A percentile compares a stretch with the other conserved stretches of the same genome.
Conservation (phyloP, 1,140 invertebrate species). For the Caerostris darwini region DNA sequence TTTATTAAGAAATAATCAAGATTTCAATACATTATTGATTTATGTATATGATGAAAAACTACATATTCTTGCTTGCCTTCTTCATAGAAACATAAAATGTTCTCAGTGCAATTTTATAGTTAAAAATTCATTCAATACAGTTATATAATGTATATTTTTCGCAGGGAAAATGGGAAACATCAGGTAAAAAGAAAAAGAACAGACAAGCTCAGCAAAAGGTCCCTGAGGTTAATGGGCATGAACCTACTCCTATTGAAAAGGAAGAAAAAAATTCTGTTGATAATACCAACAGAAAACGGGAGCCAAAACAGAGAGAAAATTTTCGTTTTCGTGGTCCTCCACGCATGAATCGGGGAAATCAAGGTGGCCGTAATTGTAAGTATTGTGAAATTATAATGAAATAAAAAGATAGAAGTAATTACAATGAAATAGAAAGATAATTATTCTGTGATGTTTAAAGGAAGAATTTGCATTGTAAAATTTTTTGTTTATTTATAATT, state of each 20-base stretch:
- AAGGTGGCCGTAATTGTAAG: slow-evolving; percentile 73
- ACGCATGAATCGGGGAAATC: slow-evolving; percentile 67
- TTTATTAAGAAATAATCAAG: no score
- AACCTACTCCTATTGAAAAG: slow-evolving; percentile 74
- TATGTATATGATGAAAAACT: no score
- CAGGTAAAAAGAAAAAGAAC: slow-evolving; percentile 93
- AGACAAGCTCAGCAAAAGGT: slow-evolving; percentile 78
- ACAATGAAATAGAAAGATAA: no score
- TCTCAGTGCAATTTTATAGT: no score
- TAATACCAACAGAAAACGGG: slow-evolving; percentile 79
- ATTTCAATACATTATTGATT: no score
- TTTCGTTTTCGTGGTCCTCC: slow-evolving; percentile 81
- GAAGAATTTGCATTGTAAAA: no score
- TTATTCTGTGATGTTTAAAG: no score
- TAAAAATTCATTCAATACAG: no score
- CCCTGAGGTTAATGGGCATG: slow-evolving; percentile 79
- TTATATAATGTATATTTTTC: not conserved
- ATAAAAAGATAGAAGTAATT: not conserved
- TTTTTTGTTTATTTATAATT: no score
- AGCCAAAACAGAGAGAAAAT: slow-evolving; percentile 78
- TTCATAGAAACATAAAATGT: no score
- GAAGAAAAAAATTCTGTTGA: slow-evolving; percentile 78
- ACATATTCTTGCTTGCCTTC: no score
- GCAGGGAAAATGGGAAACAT: slow-evolving; percentile 89
- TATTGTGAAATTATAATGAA: not conserved